Evolutionary conservation across 2,888 invertebrate genomes (phyloP).

Genomic region (Melieria omissa): DNA sequence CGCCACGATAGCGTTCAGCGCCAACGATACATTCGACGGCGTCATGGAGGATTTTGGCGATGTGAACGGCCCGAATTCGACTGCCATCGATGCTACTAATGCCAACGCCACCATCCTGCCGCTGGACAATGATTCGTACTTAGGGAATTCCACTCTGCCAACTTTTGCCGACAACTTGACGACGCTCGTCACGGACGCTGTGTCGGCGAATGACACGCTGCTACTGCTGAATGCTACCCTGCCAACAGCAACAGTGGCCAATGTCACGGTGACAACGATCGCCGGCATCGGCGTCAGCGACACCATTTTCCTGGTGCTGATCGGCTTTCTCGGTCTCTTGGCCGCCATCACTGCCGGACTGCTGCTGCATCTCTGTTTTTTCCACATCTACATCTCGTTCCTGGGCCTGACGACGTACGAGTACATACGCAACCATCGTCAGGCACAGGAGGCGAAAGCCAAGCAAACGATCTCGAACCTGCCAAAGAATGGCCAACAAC

Average conservation of each 20-base stretch:
- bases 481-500: constrained; percentile 27
- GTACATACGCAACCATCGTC: constrained; percentile 75
- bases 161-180: constrained; percentile 49
- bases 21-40: neutral
- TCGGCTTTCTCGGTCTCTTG: constrained; percentile 74
- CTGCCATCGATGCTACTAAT: constrained; percentile 20
- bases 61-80: constrained; percentile 19
- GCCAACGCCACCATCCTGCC: constrained; percentile 45
- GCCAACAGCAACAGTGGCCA: constrained; percentile 47
- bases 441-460: constrained; percentile 60
- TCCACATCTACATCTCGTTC: constrained; percentile 87
- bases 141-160: constrained; percentile 46
- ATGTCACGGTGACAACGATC: constrained; percentile 60
- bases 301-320: constrained; percentile 72
- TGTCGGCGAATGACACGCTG: constrained; percentile 38
- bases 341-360: constrained; percentile 82
- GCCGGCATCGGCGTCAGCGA: constrained; percentile 68
- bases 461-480: constrained; percentile 50
- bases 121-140: constrained; percentile 19
- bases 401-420: constrained; percentile 91
- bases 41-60: constrained; percentile 19
- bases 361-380: constrained; percentile 85
- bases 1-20: too few species aligned
- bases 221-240: constrained; percentile 11
- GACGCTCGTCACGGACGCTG: constrained; percentile 39